A percentile compares a stretch with the other conserved stretches of the same genome.
Evolutionary conservation across 35 echinoderm and acorn worm genomes (phyloP).

Genomic region (Hemicentrotus pulcherrimus): DNA sequence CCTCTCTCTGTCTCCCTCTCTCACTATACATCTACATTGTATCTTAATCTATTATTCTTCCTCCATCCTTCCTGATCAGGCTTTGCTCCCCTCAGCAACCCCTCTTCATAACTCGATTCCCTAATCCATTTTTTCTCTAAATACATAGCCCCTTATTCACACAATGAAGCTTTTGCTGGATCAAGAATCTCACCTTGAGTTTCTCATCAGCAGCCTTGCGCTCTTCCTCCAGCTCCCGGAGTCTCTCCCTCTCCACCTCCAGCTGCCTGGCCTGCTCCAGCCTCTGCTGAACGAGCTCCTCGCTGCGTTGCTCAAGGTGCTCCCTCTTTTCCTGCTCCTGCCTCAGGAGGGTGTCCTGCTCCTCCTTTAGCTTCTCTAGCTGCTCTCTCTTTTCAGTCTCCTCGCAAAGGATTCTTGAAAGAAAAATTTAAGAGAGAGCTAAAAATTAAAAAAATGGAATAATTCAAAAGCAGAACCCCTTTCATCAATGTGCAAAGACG

Average conservation of each 20-base stretch:
- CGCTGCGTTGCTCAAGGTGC: slow-evolving; percentile 71
- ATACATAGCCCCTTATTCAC: no score
- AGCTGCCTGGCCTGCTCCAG: slow-evolving; percentile 62
- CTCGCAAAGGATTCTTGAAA: slow-evolving; percentile 66
- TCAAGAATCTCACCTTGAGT: slow-evolving; percentile 45
- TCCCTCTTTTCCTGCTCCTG: slow-evolving; percentile 78
- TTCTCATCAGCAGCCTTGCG: slow-evolving; percentile 72
- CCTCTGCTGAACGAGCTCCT: slow-evolving; percentile 65
- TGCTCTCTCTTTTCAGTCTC: slow-evolving; percentile 72
- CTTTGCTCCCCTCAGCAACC: no score
- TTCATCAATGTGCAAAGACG: not conserved
- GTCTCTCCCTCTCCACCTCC: slow-evolving; percentile 67
- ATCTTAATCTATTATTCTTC: not conserved
- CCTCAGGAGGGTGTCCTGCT: slow-evolving; percentile 70
- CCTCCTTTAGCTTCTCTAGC: slow-evolving; percentile 71
- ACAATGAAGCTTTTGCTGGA: no score
- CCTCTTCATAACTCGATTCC: no score
- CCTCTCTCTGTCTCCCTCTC: not conserved
- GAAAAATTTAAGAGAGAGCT: not conserved
- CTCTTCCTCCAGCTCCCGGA: slow-evolving; percentile 64
- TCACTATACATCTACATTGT: not conserved
- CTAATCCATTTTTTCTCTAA: no score
- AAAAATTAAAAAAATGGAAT: not conserved
- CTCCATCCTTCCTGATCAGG: not conserved
- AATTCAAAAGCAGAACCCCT: not conserved